phyloP scores from a whole-genome alignment of 2,888 invertebrate genomes.

The Stenoptilia bipunctidactyla region DNA sequence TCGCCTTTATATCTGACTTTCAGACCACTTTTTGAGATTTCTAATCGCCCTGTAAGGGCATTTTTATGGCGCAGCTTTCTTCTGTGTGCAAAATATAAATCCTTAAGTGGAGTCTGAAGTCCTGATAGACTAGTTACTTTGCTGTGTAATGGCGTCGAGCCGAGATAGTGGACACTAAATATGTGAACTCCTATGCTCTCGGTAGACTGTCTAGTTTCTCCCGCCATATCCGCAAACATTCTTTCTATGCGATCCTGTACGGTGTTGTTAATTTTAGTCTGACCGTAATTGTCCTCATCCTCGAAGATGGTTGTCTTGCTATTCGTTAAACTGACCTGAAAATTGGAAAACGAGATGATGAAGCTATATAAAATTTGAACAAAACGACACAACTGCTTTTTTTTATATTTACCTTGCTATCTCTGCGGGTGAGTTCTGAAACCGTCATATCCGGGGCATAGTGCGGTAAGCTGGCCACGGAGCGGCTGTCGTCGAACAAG shows the following conservation, averaged over 20 bases:
- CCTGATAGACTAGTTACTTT: conserved; percentile 88
- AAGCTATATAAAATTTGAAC: conserved; percentile 6
- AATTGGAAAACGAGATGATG: conserved; percentile 11
- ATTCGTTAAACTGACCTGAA: conserved; percentile 42
- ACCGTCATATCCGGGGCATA: conserved; percentile 25
- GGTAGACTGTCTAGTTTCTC: conserved; percentile 56
- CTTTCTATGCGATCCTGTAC: conserved; percentile 90
- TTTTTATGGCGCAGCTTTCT: conserved; percentile 64
- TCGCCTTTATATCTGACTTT: conserved; percentile 78
- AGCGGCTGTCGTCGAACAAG: conserved; percentile 82
- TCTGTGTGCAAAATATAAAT: conserved; percentile 77
- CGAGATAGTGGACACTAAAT: conserved; percentile 85
- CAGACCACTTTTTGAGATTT: conserved; percentile 79
- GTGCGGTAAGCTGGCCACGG: conserved; percentile 61
- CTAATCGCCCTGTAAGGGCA: conserved; percentile 70
- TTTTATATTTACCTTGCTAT: conserved; percentile 53
- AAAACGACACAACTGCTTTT: too few species aligned
- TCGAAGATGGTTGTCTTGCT: conserved; percentile 44
- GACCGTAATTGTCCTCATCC: conserved; percentile 53
- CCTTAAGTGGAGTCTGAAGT: conserved; percentile 83
- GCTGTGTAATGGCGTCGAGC: conserved; percentile 81
- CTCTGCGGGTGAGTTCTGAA: conserved; percentile 35
- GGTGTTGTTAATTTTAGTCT: conserved; percentile 69
- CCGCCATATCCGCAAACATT: conserved; percentile 83
- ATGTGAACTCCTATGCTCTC: conserved; percentile 70